Conservation (phyloP, 2,113 vertebrate species). For the Megaceryle torquata region DNA sequence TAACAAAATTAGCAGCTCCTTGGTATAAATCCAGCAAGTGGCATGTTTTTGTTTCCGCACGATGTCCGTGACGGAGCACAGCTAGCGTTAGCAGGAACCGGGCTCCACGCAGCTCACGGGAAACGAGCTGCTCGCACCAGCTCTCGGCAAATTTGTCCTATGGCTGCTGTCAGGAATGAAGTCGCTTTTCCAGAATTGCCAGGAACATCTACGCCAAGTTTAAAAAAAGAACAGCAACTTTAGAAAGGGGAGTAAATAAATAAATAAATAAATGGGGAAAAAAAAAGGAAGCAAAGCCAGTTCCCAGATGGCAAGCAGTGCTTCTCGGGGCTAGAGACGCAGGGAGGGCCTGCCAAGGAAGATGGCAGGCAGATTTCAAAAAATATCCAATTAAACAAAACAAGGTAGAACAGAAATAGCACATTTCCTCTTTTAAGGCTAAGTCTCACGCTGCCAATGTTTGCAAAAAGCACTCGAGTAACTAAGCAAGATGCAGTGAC, state of each 20-base stretch:
- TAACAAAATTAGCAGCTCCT: not conserved
- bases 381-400: not conserved
- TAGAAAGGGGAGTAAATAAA: no score
- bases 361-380: not conserved
- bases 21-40: not conserved
- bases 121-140: not conserved
- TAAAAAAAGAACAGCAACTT: not conserved
- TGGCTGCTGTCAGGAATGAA: not conserved
- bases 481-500: not conserved
- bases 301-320: not conserved
- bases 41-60: not conserved
- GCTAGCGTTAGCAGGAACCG: not conserved
- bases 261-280: no score
- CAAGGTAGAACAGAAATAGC: not conserved
- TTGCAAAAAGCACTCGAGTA: not conserved
- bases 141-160: no score
- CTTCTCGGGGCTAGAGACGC: not conserved
- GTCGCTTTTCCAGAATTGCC: not conserved
- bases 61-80: not conserved
- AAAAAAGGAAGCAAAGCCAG: not conserved
- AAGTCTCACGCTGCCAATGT: not conserved
- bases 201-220: fast-evolving
- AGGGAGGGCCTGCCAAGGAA: not conserved
- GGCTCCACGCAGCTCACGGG: not conserved
- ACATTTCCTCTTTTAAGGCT: not conserved